Base-by-base conservation (phyloP, 2,113 vertebrate species). In the Gulo gulo region DNA sequence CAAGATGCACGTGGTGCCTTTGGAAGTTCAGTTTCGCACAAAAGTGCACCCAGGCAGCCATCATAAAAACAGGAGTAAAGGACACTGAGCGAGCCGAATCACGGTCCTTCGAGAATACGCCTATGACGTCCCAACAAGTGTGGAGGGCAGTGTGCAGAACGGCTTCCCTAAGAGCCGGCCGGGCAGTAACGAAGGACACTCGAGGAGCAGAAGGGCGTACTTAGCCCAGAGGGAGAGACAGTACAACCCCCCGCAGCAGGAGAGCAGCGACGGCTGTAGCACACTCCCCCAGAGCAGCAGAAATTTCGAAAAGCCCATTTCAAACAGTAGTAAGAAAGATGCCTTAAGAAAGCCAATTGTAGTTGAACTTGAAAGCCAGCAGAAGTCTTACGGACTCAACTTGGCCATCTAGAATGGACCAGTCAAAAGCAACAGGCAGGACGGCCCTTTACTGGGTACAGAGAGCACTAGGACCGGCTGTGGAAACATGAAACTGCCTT, bases 401-500 rank as follows among this genome's bases (percentile, higher is more conserved):
- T 98, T 99, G 71, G 99, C 99, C 4, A 93, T 98, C 59, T 99
- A 99, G 93, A 99, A 99, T 0, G 99, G 99, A 96, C 97, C 99
- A 0, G 45, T 98, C 18, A 99, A 99, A 98, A 99, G 99, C 97
- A 98, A 65, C 0, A 98, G 98, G 20, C 99, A 99, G 96, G 98
- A 99, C 0, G 98, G 98, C 57, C 91, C 99, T 65, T 98, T 99
- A 81, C 98, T 99, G 14, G 98, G 98, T 96, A 88, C 99, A 0
- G 99, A 99, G 36, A 98, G 98, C 89, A 98, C 99, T 74, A 99
- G 99, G 98, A 99, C 99, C 34, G 99, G 26, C 95, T 99, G 86
- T 99, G 99, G 99, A 99, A 99, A 98, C 99, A 99, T 0, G 99
- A 99, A 99, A 99, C 99, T 98, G 99, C 99, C 96, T 99, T 99